These are phyloP conservation scores for Patella pellucida DNA, from an alignment of 2,888 invertebrate genomes.

Conservation along the genomic window DNA sequence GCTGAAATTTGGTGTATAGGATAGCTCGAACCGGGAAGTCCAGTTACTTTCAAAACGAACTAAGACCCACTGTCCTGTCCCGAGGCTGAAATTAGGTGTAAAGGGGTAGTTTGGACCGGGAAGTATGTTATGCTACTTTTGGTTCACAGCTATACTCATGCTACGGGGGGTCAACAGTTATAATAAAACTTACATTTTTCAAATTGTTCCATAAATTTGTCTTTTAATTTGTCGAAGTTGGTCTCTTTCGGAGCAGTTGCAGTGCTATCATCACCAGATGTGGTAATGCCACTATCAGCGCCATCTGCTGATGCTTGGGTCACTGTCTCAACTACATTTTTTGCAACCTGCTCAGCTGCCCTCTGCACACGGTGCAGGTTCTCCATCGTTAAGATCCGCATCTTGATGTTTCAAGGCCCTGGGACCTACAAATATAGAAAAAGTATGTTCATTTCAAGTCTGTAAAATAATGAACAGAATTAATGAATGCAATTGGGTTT, in stretches of 20 bases:
- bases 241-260: slow-evolving; percentile 34
- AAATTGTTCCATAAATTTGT: slow-evolving; percentile 52
- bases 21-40: too few relatives aligned
- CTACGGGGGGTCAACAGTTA: not conserved
- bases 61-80: too few relatives aligned
- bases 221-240: slow-evolving; percentile 49
- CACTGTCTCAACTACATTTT: slow-evolving; percentile 23
- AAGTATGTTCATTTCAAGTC: not conserved
- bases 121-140: too few relatives aligned
- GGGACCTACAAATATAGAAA: not conserved
- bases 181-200: slow-evolving; percentile 46
- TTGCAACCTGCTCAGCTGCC: slow-evolving; percentile 31
- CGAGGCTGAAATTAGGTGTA: too few relatives aligned
- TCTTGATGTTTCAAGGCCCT: slow-evolving; percentile 6
- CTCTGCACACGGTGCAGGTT: slow-evolving; percentile 39
- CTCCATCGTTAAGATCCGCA: slow-evolving; percentile 37
- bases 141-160: too few relatives aligned
- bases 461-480: too few relatives aligned
- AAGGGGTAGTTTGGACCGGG: too few relatives aligned
- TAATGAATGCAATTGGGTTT: too few relatives aligned
- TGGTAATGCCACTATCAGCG: slow-evolving; percentile 29
- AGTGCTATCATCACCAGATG: slow-evolving; percentile 25
- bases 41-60: too few relatives aligned
- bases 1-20: too few relatives aligned
- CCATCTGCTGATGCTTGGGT: slow-evolving; percentile 28